A percentile compares a stretch with the other conserved stretches of the same genome.
phyloP scores from a whole-genome alignment of 2,888 invertebrate species.

The Parascotia fuliginaria region DNA sequence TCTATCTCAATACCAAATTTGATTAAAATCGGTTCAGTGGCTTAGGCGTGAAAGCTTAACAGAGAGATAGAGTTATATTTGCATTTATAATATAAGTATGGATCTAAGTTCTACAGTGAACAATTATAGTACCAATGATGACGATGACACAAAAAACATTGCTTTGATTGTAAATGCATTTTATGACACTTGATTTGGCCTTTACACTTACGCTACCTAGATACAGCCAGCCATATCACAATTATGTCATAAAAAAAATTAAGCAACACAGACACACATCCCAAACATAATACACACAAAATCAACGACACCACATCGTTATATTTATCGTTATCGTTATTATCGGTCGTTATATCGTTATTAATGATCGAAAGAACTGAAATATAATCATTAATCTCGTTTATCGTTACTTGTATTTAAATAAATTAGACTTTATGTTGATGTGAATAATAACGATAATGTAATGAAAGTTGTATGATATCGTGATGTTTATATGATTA shows the following conservation, averaged over 20 bases:
- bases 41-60: too few relatives aligned
- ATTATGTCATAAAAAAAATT: not conserved
- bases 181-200: too few relatives aligned
- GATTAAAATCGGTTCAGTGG: too few relatives aligned
- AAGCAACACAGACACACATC: slow-evolving; percentile 11
- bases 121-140: too few relatives aligned
- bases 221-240: too few relatives aligned
- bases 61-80: too few relatives aligned
- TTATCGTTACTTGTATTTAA: slow-evolving; percentile 63
- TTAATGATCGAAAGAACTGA: slow-evolving; percentile 78
- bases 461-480: slow-evolving; percentile 5
- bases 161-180: too few relatives aligned
- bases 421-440: slow-evolving; percentile 45
- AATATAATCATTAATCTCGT: slow-evolving; percentile 77
- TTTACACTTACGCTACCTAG: too few relatives aligned
- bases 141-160: too few relatives aligned
- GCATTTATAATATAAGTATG: too few relatives aligned
- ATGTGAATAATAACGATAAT: slow-evolving; percentile 8
- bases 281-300: slow-evolving; percentile 33
- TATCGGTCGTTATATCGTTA: slow-evolving; percentile 80
- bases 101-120: too few relatives aligned
- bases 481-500: slow-evolving; percentile 3
- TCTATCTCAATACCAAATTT: too few relatives aligned
- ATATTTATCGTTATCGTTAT: slow-evolving; percentile 83
- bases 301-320: slow-evolving; percentile 66